Base-by-base conservation (phyloP, 2,888 invertebrate genomes). In the Pinctada fucata region DNA sequence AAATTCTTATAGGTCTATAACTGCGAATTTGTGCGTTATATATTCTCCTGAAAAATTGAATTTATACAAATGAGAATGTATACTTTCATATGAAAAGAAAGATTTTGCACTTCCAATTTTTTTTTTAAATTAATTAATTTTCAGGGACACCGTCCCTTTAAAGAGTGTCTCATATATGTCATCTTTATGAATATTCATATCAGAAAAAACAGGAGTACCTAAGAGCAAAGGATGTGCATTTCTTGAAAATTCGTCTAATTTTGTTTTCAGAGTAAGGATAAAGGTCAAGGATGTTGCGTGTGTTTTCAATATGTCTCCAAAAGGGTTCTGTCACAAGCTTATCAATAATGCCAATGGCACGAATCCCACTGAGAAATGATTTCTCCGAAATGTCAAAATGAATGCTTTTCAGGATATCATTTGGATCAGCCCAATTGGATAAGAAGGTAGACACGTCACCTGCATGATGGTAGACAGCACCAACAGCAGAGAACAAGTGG, bases 301-400 rank as follows among this genome's bases (percentile, higher is more conserved):
- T 65, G 6, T 2, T 64, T 16, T 82, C 77, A 49, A 76, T 75
- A 8, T 75, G 51, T 10, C 79, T 71, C 82, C 79, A 82, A 45
- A 79, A 51, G n/a, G 82, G 79, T 2, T 78, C 75, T 10, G 82
- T 78, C 2, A 82, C 63, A 45, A 82, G 5, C 69, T 80, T 82
- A 58, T 82, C 79, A n/a, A 79, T 79, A 3, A 81, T 45, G 2
- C 79, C 79, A 2, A 79, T 45, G 3, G 79, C 79, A 16, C 77
- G n/a, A 4, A 79, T 65, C 2, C 82, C 78, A 67, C 72, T 72
- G 10, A 71, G 3, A 47, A 31, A 63, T 13, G 48, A 52, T n/a
- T 50, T 66, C 8, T 80, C 71, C 13, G 16, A 65, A 1, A 65
- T 51, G 50, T 77, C 74, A 74, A 77, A 76, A 3, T 45, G 4